Evolutionary conservation across 1,140 invertebrate genomes (phyloP).

Genomic region (Drosophila leontia): DNA sequence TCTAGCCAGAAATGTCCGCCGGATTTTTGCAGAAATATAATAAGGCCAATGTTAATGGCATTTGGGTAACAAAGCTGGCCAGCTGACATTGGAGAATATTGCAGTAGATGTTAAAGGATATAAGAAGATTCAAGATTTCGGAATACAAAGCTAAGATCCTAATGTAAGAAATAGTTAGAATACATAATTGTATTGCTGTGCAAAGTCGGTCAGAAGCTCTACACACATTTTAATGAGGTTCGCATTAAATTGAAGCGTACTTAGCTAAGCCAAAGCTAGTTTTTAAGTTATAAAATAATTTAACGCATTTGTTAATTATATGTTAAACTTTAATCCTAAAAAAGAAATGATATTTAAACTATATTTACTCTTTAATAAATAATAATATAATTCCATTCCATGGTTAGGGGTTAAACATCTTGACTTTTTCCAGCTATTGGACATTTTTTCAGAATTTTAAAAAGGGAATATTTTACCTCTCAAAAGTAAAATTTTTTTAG

Average conservation of each 20-base stretch:
- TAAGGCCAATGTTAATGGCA: conserved; percentile 56
- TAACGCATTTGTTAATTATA: too few relatives aligned
- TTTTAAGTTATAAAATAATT: too few relatives aligned
- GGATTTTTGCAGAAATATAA: conserved; percentile 61
- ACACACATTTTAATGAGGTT: neutral
- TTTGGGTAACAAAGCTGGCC: conserved; percentile 19
- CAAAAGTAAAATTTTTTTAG: conserved; percentile 3
- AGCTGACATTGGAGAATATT: neutral
- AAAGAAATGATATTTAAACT: too few relatives aligned
- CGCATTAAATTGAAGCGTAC: too few relatives aligned
- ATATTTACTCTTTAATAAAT: too few relatives aligned
- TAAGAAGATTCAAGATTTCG: neutral
- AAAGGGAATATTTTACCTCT: neutral
- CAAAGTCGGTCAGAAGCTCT: neutral
- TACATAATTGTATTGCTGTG: too few relatives aligned
- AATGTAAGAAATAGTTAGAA: neutral
- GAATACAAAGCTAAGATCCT: neutral
- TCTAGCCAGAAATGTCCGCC: conserved; percentile 18
- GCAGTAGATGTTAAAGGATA: neutral
- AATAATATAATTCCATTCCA: too few relatives aligned
- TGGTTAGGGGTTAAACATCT: too few relatives aligned
- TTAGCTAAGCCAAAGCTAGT: too few relatives aligned
- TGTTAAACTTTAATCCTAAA: too few relatives aligned
- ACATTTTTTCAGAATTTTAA: neutral
- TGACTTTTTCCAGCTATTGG: neutral